Conservation (phyloP, 2,113 vertebrate species). For the Ciconia maguari region DNA sequence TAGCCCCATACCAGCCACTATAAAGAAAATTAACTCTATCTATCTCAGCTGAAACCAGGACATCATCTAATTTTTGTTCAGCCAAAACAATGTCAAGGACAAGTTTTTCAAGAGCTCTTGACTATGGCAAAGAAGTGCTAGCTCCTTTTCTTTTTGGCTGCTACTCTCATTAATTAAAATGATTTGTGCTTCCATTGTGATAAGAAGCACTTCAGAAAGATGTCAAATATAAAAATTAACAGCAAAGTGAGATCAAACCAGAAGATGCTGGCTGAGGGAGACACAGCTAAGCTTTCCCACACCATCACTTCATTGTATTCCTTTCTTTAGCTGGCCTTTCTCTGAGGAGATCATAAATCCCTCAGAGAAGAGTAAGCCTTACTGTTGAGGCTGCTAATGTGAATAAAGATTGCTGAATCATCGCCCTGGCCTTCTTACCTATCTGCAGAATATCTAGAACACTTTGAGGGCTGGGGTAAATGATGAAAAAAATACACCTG, state of each 20-base stretch:
- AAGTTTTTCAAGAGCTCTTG: constrained; percentile 48
- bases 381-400: not conserved
- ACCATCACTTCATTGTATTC: not conserved
- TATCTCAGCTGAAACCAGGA: too few relatives aligned
- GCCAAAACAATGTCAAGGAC: constrained; percentile 23
- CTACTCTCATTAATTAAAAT: not conserved
- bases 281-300: not conserved
- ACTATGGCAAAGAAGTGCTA: not conserved
- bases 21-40: too few relatives aligned
- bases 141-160: not conserved
- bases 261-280: not conserved
- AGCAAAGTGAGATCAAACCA: not conserved
- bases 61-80: constrained; percentile 19
- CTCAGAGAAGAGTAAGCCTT: not conserved
- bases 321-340: not conserved
- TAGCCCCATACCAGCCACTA: too few relatives aligned
- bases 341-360: not conserved
- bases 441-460: not conserved
- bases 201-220: constrained; percentile 33
- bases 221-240: not conserved
- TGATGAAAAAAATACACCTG: not conserved
- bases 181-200: constrained; percentile 12
- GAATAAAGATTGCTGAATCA: not conserved
- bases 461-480: not conserved
- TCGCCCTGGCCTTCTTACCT: not conserved